These are phyloP conservation scores for Triplophysa rosa DNA, from an alignment of 2,113 vertebrate species.

Conservation along the genomic window DNA sequence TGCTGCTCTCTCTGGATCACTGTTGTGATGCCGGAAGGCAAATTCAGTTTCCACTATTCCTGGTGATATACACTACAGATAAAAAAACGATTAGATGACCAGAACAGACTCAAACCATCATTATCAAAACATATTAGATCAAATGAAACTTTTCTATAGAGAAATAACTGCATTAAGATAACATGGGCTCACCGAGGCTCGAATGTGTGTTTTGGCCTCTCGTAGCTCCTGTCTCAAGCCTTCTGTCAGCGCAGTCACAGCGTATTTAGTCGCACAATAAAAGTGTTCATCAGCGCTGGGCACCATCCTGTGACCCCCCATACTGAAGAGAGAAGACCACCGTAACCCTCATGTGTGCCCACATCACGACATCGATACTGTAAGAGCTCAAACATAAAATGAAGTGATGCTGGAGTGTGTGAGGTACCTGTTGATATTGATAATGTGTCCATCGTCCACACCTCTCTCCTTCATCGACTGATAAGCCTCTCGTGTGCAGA, in stretches of 20 bases:
- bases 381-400: neutral
- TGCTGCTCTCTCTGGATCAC: constrained; percentile 89
- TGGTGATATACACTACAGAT: constrained; percentile 88
- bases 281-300: constrained; percentile 83
- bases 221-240: constrained; percentile 90
- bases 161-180: no score
- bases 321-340: constrained; percentile 70
- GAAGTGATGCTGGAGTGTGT: neutral
- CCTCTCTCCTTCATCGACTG: constrained; percentile 93
- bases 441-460: constrained; percentile 93
- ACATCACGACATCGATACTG: neutral
- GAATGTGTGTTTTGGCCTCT: constrained; percentile 89
- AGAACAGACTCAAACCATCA: neutral
- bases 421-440: constrained; percentile 93
- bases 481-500: constrained; percentile 92
- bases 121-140: no score
- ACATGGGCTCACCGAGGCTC: constrained; percentile 83
- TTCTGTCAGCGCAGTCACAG: constrained; percentile 90
- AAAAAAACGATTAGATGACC: neutral
- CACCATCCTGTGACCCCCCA: constrained; percentile 85
- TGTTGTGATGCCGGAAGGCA: constrained; percentile 90
- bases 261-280: constrained; percentile 93
- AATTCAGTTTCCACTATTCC: constrained; percentile 95
- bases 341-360: neutral
- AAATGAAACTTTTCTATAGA: no score